Percentiles rank a stretch among this genome's conserved stretches.
phyloP scores from a whole-genome alignment of 2,797 vertebrate species.

The Meda fulgida region DNA sequence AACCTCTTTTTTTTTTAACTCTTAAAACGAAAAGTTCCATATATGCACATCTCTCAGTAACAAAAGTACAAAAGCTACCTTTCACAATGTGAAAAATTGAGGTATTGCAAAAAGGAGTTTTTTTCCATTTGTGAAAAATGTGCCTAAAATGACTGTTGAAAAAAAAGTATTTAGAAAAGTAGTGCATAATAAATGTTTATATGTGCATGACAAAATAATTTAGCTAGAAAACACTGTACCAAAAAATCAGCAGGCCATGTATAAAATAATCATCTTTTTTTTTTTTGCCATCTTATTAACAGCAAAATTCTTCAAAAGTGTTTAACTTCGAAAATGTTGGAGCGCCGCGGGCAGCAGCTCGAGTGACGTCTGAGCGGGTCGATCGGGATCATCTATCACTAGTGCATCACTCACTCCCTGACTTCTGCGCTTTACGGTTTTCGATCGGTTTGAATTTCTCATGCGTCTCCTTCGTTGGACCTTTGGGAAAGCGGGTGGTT shows the following conservation, averaged over 20 bases:
- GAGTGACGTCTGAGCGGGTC: constrained; percentile 74
- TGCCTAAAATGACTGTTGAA: constrained; percentile 99
- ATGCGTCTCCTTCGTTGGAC: constrained; percentile 83
- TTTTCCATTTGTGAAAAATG: constrained; percentile 99
- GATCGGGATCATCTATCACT: constrained; percentile 79
- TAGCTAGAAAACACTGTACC: constrained; percentile 99
- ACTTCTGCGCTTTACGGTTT: constrained; percentile 85
- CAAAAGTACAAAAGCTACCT: constrained; percentile 99
- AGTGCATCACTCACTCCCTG: constrained; percentile 94
- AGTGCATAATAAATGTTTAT: constrained; percentile 98
- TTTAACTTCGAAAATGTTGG: constrained; percentile 89
- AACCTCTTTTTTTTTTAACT: constrained; percentile 82
- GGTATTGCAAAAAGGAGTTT: constrained; percentile 99
- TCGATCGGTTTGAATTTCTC: constrained; percentile 59
- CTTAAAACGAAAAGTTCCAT: constrained; percentile 94
- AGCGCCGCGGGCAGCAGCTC: constrained; percentile 81
- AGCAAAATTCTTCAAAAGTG: constrained; percentile 99
- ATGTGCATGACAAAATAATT: constrained; percentile 97
- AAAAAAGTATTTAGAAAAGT: constrained; percentile 90
- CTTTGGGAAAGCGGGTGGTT: constrained; percentile 78
- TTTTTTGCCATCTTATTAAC: constrained; percentile 87
- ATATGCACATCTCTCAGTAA: constrained; percentile 99
- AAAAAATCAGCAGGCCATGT: constrained; percentile 96
- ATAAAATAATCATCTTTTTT: constrained; percentile 87
- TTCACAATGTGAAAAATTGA: constrained; percentile 99